Evolutionary conservation across 2,113 vertebrate species (phyloP), one percentile per base, ranked within the genome.

Genomic region (Psilopsiagon aurifrons): DNA sequence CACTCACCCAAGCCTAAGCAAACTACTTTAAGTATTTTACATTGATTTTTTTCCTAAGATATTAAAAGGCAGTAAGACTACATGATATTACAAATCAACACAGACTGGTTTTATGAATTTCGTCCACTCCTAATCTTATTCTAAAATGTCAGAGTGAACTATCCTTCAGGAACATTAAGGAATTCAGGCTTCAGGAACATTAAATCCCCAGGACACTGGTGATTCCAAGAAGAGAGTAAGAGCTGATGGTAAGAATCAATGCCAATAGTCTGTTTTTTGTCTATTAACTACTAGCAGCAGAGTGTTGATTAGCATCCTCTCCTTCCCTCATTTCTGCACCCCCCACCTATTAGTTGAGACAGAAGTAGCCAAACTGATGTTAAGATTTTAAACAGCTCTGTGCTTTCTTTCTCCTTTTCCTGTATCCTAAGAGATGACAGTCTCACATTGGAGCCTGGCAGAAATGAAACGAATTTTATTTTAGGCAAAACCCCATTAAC

Each of bases 1-100:
- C 3, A 6, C 6, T 81, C 0, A 0, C 20, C 5, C 12, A 60
- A 68, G 51, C 1, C 4, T 18, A 63, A 41, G 15, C 5, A 51
- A 63, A 60, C 11, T 35, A 24, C 5, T 90, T 90, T 31, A 71
- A 46, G 24, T 71, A 93, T 78, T 85, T 75, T n/a, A 25, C 35
- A 37, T 18, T 22, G 17, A 16, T 31, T 67, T 86, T 86, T 73
- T 62, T 54, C 23, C 41, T 64, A 68, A 63, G 43, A 43, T 8
- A n/a, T 11, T 44, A 43, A 87, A 89, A 95, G 28, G 10, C 35
- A 69, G 2, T 62, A 82, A 41, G 31, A 46, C 25, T 69, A 9
- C 7, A 25, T n/a, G 43, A 49, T 6, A 37, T 59, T 77, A 49
- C 17, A 60, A 52, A 85, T 69, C 70, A 57, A 27, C 41, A 70